Evolutionary conservation across 2,113 vertebrate species (phyloP).

Genomic region (Nothobranchius kuhntae): DNA sequence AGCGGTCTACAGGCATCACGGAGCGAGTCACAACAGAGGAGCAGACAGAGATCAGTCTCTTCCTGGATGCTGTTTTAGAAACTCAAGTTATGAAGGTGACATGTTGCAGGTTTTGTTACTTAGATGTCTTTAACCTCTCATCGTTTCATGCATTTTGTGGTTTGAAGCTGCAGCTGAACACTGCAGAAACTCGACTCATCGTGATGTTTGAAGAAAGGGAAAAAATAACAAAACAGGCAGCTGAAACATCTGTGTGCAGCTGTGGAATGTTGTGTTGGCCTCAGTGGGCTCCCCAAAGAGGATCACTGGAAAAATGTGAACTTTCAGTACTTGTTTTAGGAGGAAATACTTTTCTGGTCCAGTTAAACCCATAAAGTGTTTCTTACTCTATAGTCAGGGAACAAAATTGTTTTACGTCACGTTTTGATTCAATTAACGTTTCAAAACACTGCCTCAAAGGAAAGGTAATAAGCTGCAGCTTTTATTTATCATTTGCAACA

Average conservation of each 20-base stretch:
- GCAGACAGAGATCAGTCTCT: slow-evolving; percentile 74
- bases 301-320: slow-evolving; percentile 36
- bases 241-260: slow-evolving; percentile 60
- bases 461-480: no score
- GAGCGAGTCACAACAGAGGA: slow-evolving; percentile 81
- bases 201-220: slow-evolving; percentile 3
- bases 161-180: slow-evolving; percentile 20
- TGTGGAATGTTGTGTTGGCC: slow-evolving; percentile 57
- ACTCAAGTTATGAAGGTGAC: slow-evolving; percentile 86
- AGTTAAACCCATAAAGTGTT: no score
- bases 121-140: not conserved
- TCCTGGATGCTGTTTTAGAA: slow-evolving; percentile 83
- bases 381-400: no score
- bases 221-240: slow-evolving; percentile 12
- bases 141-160: slow-evolving; percentile 12
- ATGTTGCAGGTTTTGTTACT: not conserved
- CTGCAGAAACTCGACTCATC: slow-evolving; percentile 17
- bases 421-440: no score
- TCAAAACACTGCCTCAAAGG: no score
- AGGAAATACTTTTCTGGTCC: not conserved
- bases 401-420: no score
- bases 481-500: no score
- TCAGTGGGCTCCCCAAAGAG: slow-evolving; percentile 16
- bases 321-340: slow-evolving; percentile 19
- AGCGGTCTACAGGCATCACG: slow-evolving; percentile 76